Evolutionary conservation across 2,888 invertebrate genomes (phyloP), one percentile per base, ranked within the genome.

Genomic region (Hedya salicella): DNA sequence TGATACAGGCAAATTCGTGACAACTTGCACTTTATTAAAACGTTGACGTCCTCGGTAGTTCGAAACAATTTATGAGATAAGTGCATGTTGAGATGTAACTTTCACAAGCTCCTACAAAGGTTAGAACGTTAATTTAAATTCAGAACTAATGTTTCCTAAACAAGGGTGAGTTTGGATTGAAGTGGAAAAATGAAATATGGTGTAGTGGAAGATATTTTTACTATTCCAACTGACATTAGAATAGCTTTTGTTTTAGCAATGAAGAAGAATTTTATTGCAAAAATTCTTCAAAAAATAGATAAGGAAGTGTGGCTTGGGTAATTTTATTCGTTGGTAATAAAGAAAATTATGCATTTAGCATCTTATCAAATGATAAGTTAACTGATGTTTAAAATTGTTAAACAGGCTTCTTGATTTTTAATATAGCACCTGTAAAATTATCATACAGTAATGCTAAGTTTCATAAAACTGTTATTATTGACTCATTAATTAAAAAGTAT

Each of bases 41-140:
- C 39, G 53, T 62, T 53, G 46, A 62, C 62, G 46, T 57, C 25
- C 25, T 17, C n/a, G 61, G 11, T 44, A 53, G 52, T 62, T 62
- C 36, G 17, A 16, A 46, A 46, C 53, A 46, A 46, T 62, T 62
- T 54, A 62, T 46, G 32, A 53, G 57, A 39, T 60, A 21, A 53
- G 44, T 62, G 62, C 62, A 53, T 46, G 57, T 21, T 53, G n/a
- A 14, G 8, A 9, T 17, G 21, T 30, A 56, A 44, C 56, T 30
- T 30, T 56, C 16, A 6, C 30, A 17, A 30, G 2, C 16, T 3
- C 14, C 16, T 13, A 3, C n/a, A 11, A 11, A 8, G 9, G 17
- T 17, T 52, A n/a, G 6, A 19, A 16, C 30, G 17, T 56, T 4
- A 6, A 6, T 11, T 44, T 17, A 30, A 44, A 44, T 14, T 30